Percentiles rank a stretch among this genome's conserved stretches.
Conservation (phyloP, 2,888 invertebrate genomes). For the Malacosoma neustria region DNA sequence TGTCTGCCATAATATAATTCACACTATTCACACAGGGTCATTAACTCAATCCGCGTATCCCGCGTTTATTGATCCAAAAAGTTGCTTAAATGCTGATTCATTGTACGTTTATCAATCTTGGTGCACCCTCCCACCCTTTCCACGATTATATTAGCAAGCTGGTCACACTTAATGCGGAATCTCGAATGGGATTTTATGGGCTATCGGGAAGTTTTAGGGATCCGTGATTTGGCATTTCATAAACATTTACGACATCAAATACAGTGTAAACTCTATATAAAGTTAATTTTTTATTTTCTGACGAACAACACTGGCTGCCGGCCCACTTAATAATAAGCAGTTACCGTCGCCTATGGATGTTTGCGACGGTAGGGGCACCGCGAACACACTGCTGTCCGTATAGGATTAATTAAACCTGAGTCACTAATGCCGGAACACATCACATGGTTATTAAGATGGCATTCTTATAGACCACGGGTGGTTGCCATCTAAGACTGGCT, state of each 20-base stretch:
- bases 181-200: neutral
- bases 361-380: neutral
- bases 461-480: too few species aligned
- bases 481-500: too few species aligned
- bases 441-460: too few species aligned
- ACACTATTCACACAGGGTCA: too few species aligned
- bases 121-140: slow-evolving; percentile 28
- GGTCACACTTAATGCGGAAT: slow-evolving; percentile 26
- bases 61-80: slow-evolving; percentile 33
- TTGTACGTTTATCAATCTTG: slow-evolving; percentile 42
- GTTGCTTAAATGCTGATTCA: slow-evolving; percentile 41
- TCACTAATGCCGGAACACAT: too few species aligned
- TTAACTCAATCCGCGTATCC: slow-evolving; percentile 18
- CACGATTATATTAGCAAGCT: slow-evolving; percentile 36
- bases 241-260: too few species aligned
- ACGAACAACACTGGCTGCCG: neutral
- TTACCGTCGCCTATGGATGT: neutral
- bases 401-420: too few species aligned
- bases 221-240: too few species aligned
- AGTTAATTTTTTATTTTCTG: neutral
- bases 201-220: neutral
- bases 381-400: neutral
- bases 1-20: too few species aligned
- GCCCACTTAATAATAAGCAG: neutral
- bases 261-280: too few species aligned